These are phyloP conservation scores for Oryzias dopingdopingensis DNA, from an alignment of 2,797 vertebrate species.

Conservation along the genomic window DNA sequence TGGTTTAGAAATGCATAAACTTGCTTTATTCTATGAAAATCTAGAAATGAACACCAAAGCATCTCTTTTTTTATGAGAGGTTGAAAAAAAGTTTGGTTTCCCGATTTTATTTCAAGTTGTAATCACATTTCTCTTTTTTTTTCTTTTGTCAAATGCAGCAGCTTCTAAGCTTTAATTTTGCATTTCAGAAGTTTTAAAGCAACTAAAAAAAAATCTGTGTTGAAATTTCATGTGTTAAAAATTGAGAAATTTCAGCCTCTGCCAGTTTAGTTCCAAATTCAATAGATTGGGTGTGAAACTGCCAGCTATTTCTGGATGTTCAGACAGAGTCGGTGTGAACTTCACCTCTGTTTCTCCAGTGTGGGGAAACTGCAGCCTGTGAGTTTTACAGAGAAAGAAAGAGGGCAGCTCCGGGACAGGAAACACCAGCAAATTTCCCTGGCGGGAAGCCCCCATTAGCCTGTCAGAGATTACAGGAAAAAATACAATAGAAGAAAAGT, in stretches of 20 bases:
- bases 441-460: slow-evolving; percentile 56
- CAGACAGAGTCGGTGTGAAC: slow-evolving; percentile 39
- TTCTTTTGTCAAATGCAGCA: slow-evolving; percentile 1
- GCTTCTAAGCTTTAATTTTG: too few species aligned
- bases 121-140: neutral
- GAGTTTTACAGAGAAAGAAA: slow-evolving; percentile 58
- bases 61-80: too few species aligned
- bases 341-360: slow-evolving; percentile 36
- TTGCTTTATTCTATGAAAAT: too few species aligned
- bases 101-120: too few species aligned
- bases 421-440: slow-evolving; percentile 63
- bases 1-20: too few species aligned
- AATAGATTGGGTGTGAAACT: slow-evolving; percentile 26
- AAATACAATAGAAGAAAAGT: slow-evolving; percentile 47
- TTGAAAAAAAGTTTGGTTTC: too few species aligned
- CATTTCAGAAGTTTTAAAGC: too few species aligned
- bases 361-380: slow-evolving; percentile 37
- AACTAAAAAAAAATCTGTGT: too few species aligned
- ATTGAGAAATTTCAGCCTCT: slow-evolving; percentile 13
- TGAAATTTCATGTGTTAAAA: neutral
- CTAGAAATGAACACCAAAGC: too few species aligned
- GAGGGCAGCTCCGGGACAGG: slow-evolving; percentile 65
- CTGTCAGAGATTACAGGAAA: slow-evolving; percentile 50
- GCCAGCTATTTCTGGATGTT: slow-evolving; percentile 45
- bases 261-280: slow-evolving; percentile 24